Conservation (phyloP, 1,140 invertebrate species). For the Megalopta genalis region DNA sequence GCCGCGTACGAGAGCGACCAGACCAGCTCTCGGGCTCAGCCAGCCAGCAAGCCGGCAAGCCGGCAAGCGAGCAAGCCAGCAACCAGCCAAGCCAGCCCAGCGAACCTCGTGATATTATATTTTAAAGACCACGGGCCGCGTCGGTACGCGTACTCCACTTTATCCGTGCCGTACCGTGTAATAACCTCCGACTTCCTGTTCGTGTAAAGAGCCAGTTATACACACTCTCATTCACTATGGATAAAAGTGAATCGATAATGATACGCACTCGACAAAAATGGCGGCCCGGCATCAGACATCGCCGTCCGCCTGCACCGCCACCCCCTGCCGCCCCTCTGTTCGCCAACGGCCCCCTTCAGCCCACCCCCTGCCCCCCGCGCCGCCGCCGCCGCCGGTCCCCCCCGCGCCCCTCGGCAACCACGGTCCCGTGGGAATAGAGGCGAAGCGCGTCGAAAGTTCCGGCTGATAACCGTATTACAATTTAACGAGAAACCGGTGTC, state of each 20-base stretch:
- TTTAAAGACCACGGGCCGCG: constrained; percentile 53
- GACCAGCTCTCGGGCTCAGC: too few species aligned
- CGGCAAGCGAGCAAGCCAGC: neutral
- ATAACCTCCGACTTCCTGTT: constrained; percentile 64
- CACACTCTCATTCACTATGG: constrained; percentile 52
- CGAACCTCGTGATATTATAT: constrained; percentile 57
- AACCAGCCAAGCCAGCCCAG: too few species aligned
- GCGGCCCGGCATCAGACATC: constrained; percentile 42
- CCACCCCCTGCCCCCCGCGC: too few species aligned
- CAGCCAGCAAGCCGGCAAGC: neutral
- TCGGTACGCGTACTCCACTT: constrained; percentile 54
- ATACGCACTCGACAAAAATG: constrained; percentile 71
- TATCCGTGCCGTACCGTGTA: constrained; percentile 60
- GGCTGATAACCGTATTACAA: constrained; percentile 69
- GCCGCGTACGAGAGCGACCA: constrained; percentile 7
- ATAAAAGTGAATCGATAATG: constrained; percentile 71
- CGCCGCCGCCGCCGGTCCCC: neutral
- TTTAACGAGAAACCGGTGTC: constrained; percentile 65
- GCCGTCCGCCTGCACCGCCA: constrained; percentile 22
- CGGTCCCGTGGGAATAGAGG: constrained; percentile 65
- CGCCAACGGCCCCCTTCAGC: too few species aligned
- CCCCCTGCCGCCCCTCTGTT: neutral
- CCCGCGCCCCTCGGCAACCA: too few species aligned
- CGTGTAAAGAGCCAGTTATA: constrained; percentile 58
- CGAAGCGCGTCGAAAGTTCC: constrained; percentile 67